These are phyloP conservation scores for Tolypeutes matacus DNA, from an alignment of 2,797 vertebrate genomes.

Conservation along the genomic window DNA sequence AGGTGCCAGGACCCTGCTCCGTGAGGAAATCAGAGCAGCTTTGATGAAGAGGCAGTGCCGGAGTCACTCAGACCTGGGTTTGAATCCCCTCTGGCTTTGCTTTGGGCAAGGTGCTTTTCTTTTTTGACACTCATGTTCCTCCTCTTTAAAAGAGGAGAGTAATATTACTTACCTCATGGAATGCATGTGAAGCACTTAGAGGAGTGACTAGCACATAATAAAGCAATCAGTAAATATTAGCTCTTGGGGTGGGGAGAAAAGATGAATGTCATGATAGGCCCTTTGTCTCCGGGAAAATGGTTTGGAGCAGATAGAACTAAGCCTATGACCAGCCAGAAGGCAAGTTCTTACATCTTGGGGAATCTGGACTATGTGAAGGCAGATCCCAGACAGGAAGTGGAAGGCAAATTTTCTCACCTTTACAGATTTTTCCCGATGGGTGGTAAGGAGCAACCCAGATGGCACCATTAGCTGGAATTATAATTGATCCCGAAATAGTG, in stretches of 20 bases:
- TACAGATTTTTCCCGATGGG: not conserved
- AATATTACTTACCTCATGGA: not conserved
- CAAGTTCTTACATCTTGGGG: not conserved
- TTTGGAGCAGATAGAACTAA: not conserved
- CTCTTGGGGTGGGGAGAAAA: not conserved
- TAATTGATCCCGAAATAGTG: slow-evolving; percentile 64
- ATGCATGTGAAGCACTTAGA: not conserved
- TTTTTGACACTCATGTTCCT: not conserved
- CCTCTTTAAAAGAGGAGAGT: not conserved
- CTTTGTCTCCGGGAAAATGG: not conserved
- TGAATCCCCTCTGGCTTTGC: not conserved
- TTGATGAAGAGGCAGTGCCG: not conserved
- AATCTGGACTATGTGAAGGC: not conserved
- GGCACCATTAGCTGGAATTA: slow-evolving; percentile 55
- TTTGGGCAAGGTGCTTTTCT: not conserved
- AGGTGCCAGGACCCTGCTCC: not conserved
- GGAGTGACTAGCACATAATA: not conserved
- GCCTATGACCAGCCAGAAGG: not conserved
- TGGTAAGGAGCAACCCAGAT: slow-evolving; percentile 56
- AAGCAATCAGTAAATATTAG: not conserved
- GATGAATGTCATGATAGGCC: not conserved
- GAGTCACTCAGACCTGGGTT: not conserved
- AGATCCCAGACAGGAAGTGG: not conserved
- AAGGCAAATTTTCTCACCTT: slow-evolving; percentile 3
- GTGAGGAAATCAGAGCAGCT: not conserved